These are phyloP conservation scores for Cheirogaleus major DNA, from an alignment of 2,797 vertebrate species.

Conservation along the genomic window DNA sequence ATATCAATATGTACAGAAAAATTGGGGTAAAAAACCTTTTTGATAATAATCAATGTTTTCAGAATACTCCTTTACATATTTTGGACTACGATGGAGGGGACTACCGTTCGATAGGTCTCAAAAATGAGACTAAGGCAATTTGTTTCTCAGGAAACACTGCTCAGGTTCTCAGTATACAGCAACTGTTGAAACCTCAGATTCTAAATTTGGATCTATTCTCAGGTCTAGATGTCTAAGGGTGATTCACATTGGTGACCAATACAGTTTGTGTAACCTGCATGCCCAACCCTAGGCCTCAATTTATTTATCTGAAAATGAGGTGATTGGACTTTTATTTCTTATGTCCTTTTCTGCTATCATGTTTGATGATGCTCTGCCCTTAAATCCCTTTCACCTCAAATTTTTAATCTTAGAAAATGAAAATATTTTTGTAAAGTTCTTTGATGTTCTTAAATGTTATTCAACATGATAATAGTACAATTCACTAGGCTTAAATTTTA, in stretches of 20 bases:
- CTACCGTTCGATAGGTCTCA: not conserved
- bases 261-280: not conserved
- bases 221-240: not conserved
- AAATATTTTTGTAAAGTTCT: slow-evolving; percentile 50
- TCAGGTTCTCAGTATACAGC: not conserved
- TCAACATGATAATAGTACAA: slow-evolving; percentile 48
- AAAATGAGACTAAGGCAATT: not conserved
- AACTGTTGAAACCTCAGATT: not conserved
- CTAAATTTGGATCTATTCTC: not conserved
- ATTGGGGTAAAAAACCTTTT: not conserved
- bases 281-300: not conserved
- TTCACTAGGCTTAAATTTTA: slow-evolving; percentile 57
- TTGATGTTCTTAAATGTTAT: slow-evolving; percentile 60
- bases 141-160: not conserved
- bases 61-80: not conserved
- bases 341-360: not conserved
- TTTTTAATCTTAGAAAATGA: slow-evolving; percentile 50
- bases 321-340: not conserved
- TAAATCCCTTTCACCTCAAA: slow-evolving; percentile 32
- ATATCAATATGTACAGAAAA: not conserved
- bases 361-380: not conserved
- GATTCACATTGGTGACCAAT: not conserved
- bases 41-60: not conserved
- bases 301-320: slow-evolving; percentile 26
- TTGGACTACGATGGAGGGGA: not conserved